Percentiles rank a stretch among this genome's conserved stretches.
Evolutionary conservation across 2,113 vertebrate species (phyloP).

Genomic region (Scytalopus superciliaris): DNA sequence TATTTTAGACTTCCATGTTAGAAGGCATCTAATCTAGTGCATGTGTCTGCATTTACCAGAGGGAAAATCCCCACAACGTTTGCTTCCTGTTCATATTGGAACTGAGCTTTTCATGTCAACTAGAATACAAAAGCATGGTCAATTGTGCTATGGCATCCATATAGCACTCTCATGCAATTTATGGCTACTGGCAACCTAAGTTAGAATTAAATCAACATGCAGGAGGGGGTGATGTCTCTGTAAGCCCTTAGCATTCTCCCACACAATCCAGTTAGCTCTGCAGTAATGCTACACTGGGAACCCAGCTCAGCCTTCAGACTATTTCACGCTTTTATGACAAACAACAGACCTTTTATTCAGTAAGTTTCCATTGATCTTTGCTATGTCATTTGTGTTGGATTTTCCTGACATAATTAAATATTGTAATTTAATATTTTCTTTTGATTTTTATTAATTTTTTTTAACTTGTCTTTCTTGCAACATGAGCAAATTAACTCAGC

Average conservation of each 20-base stretch:
- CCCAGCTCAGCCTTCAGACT: neutral
- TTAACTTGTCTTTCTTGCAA: neutral
- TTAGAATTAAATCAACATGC: neutral
- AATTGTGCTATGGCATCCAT: neutral
- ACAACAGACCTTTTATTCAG: neutral
- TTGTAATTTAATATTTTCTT: neutral
- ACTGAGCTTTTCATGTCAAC: neutral
- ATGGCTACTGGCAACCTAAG: neutral
- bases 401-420: neutral
- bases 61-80: neutral
- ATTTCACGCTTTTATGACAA: neutral
- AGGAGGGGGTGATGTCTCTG: neutral
- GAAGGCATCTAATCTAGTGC: neutral
- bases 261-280: accelerated
- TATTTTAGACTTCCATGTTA: neutral
- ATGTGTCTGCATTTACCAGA: neutral
- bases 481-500: neutral
- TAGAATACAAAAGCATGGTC: neutral
- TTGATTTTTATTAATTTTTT: neutral
- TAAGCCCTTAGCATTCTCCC: neutral
- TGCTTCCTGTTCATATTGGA: neutral
- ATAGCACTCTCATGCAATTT: neutral
- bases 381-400: neutral
- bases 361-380: neutral
- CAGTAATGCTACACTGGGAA: neutral